Conservation (phyloP, 2,113 vertebrate genomes). For the Triplophysa tibetana region DNA sequence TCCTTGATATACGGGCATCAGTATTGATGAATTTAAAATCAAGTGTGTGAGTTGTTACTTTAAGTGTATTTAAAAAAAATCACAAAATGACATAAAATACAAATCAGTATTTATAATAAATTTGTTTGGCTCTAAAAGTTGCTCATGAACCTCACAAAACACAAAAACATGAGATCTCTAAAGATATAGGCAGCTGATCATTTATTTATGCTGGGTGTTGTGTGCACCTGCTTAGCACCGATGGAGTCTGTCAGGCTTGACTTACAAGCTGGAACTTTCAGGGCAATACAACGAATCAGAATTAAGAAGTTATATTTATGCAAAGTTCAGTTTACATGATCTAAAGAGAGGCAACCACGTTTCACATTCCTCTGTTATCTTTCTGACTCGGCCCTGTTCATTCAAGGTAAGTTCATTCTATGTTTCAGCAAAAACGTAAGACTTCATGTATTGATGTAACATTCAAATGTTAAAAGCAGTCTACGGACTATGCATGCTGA, state of each 20-base stretch:
- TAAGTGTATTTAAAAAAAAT: neutral
- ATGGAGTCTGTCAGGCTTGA: constrained; percentile 34
- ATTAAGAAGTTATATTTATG: constrained; percentile 23
- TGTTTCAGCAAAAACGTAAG: no score
- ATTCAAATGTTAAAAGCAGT: neutral
- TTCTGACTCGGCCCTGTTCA: constrained; percentile 9
- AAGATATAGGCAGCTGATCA: constrained; percentile 4
- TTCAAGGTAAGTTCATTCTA: constrained; percentile 54
- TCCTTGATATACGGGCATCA: neutral
- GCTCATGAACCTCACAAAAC: no score
- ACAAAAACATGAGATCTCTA: neutral
- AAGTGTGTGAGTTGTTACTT: neutral
- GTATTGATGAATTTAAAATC: neutral
- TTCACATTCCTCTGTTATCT: constrained; percentile 22
- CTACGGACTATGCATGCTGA: neutral
- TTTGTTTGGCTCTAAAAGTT: no score
- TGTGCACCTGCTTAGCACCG: constrained; percentile 6
- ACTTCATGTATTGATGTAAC: neutral
- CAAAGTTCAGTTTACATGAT: constrained; percentile 37
- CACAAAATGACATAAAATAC: neutral
- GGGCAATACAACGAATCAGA: constrained; percentile 28
- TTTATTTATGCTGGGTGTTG: constrained; percentile 47
- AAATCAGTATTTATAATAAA: neutral
- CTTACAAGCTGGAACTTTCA: constrained; percentile 4
- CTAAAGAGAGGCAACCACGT: constrained; percentile 8